A percentile compares a stretch with the other conserved stretches of the same genome.
phyloP scores from a whole-genome alignment of 2,113 vertebrate genomes.

The Puntigrus tetrazona region DNA sequence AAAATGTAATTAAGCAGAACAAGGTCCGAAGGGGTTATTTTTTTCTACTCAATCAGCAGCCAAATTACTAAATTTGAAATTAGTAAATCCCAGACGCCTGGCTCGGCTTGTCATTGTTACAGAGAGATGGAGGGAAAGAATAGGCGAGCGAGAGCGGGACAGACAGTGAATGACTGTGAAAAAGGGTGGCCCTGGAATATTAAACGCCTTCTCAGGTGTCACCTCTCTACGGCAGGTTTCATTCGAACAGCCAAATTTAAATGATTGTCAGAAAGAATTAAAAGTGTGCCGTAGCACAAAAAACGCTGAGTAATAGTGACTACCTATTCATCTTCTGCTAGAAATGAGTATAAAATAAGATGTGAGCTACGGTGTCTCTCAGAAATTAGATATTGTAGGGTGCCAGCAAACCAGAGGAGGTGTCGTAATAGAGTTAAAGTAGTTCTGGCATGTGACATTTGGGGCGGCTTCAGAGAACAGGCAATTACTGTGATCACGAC shows the following conservation, averaged over 20 bases:
- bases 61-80: constrained; percentile 74
- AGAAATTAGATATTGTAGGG: constrained; percentile 67
- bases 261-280: constrained; percentile 69
- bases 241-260: constrained; percentile 68
- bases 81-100: constrained; percentile 69
- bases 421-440: constrained; percentile 68
- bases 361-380: constrained; percentile 59
- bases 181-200: constrained; percentile 59
- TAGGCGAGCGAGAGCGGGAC: constrained; percentile 16
- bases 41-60: constrained; percentile 71
- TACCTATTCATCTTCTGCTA: constrained; percentile 34
- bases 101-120: constrained; percentile 65
- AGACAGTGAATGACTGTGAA: constrained; percentile 37
- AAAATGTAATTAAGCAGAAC: constrained; percentile 81
- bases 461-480: constrained; percentile 26
- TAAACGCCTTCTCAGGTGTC: constrained; percentile 61
- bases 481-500: constrained; percentile 40
- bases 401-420: constrained; percentile 60
- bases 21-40: constrained; percentile 70
- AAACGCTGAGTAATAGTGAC: constrained; percentile 56
- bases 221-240: constrained; percentile 59
- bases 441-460: constrained; percentile 55
- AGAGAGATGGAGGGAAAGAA: constrained; percentile 39
- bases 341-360: constrained; percentile 53
- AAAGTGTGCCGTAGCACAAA: constrained; percentile 53